Conservation (phyloP, 2,113 vertebrate genomes). For the Oncorhynchus clarkii region DNA sequence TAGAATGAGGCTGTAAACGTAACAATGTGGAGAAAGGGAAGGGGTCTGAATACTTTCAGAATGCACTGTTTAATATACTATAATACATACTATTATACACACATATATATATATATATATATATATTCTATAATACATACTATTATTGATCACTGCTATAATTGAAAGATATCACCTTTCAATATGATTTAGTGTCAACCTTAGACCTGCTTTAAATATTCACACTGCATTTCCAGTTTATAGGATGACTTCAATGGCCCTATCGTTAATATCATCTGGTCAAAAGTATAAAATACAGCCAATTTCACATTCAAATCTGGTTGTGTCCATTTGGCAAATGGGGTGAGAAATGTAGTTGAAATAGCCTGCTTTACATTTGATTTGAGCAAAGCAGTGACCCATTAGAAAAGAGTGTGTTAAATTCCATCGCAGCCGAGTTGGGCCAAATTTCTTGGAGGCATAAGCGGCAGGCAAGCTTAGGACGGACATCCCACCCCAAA, state of each 20-base stretch:
- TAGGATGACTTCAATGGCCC: neutral
- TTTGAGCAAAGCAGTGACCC: slow-evolving; percentile 25
- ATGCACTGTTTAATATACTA: too few relatives aligned
- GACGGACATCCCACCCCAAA: slow-evolving; percentile 24
- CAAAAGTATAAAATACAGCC: neutral
- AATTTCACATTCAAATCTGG: neutral
- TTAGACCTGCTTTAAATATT: too few relatives aligned
- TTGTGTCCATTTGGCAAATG: neutral
- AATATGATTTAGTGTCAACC: too few relatives aligned
- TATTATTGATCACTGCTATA: too few relatives aligned
- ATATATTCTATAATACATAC: too few relatives aligned
- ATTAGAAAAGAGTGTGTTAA: slow-evolving; percentile 27
- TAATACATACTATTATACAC: too few relatives aligned
- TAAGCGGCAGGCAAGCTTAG: slow-evolving; percentile 22
- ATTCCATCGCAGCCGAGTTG: slow-evolving; percentile 30
- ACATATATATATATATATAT: too few relatives aligned
- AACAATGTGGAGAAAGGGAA: too few relatives aligned
- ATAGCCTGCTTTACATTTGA: slow-evolving; percentile 18
- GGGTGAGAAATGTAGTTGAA: slow-evolving; percentile 19
- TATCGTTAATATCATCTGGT: neutral
- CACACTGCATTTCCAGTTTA: too few relatives aligned
- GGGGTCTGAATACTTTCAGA: too few relatives aligned
- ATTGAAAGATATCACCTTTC: too few relatives aligned
- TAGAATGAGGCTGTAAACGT: too few relatives aligned
- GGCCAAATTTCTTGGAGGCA: slow-evolving; percentile 19